Evolutionary conservation across 2,888 invertebrate species (phyloP).

Genomic region (Rhaphigaster nebulosa): DNA sequence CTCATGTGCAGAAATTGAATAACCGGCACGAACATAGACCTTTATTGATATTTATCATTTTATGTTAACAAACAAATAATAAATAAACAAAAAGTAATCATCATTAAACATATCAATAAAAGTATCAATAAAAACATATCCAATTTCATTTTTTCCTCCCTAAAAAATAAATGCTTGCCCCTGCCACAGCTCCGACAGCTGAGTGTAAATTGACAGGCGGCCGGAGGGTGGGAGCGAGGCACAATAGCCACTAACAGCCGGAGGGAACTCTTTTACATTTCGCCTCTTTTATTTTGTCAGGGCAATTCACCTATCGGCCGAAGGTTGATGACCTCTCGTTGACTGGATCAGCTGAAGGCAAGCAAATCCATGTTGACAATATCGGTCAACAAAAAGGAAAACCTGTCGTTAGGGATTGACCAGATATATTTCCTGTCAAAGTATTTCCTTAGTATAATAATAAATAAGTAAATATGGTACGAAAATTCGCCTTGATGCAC

Average conservation of each 20-base stretch:
- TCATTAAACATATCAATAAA: no score
- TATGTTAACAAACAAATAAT: no score
- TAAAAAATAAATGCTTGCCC: background rate
- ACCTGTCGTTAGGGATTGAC: background rate
- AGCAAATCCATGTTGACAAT: background rate
- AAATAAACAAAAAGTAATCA: no score
- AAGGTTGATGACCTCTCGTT: background rate
- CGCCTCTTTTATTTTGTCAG: background rate
- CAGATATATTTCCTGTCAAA: background rate
- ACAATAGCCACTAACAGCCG: background rate
- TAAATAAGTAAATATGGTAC: no score
- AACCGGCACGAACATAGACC: no score
- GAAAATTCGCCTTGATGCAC: no score
- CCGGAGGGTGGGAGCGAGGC: background rate
- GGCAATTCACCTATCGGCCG: background rate
- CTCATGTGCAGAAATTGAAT: no score
- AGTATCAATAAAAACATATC: background rate
- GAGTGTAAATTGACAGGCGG: constrained; percentile 6
- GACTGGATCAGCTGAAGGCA: background rate
- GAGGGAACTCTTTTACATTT: constrained; percentile 24
- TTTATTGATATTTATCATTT: no score
- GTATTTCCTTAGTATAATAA: background rate
- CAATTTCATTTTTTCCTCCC: background rate
- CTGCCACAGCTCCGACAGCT: background rate
- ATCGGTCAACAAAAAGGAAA: background rate